Conservation (phyloP, 2,113 vertebrate species). For the Gasterosteus aculeatus region DNA sequence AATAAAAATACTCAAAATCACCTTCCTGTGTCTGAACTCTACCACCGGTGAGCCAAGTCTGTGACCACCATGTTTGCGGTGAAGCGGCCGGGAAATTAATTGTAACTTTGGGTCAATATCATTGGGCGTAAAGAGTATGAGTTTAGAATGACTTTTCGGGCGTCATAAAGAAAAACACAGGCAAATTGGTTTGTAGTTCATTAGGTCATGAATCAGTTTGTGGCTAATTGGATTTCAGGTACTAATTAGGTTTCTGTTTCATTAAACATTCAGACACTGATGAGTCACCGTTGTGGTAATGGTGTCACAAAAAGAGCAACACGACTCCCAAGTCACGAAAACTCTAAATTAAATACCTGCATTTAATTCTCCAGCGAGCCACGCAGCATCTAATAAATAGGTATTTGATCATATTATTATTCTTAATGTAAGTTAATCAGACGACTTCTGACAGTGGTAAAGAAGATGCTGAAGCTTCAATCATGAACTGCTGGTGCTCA, state of each 20-base stretch:
- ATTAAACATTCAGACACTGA: conserved; percentile 30
- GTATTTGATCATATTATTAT: background rate
- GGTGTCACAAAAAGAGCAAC: conserved; percentile 29
- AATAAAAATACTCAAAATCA: no score
- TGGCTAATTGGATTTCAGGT: conserved; percentile 38
- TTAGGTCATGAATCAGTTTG: conserved; percentile 38
- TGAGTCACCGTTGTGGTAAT: conserved; percentile 32
- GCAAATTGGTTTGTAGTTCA: conserved; percentile 24
- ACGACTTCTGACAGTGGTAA: conserved; percentile 11
- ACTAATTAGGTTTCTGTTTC: conserved; percentile 57
- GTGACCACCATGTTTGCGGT: background rate
- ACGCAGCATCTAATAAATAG: conserved; percentile 1
- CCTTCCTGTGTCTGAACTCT: no score
- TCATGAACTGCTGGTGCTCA: background rate
- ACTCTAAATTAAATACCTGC: background rate
- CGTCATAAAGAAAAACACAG: background rate
- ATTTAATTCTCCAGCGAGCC: conserved; percentile 1
- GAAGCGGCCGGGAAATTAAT: background rate
- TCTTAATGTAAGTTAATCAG: conserved; percentile 42
- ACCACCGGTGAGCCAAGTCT: background rate
- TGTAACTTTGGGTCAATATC: background rate
- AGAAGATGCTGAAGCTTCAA: conserved; percentile 21
- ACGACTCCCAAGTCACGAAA: background rate
- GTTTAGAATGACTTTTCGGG: background rate
- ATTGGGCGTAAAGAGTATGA: background rate